Evolutionary conservation across 2,888 invertebrate species (phyloP), one percentile per base, ranked within the genome.

Genomic region (Ectemnius cavifrons): DNA sequence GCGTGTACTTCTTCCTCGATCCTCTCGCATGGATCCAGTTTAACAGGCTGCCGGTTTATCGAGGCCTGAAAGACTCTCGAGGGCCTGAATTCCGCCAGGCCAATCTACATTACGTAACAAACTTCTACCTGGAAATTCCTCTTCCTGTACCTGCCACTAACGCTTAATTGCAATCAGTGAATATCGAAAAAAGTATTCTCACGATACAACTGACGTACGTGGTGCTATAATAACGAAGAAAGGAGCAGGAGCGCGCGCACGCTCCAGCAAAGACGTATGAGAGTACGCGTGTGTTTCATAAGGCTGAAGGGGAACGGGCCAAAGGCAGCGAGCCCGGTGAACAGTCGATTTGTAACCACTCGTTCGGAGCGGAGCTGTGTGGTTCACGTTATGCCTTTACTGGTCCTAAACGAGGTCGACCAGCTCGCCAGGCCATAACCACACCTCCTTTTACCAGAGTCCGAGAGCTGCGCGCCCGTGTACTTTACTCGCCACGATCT

Each of bases 401-500:
- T 86, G 86, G 88, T 89, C 89, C 87, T 86, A 89, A 89, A 89
- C 88, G 89, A 89, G 89, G 89, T 89, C 89, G 87, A 86, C 88
- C 87, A 74, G 87, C 86, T 87, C 37, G 37, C 37, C 77, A 83
- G 82, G 75, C 79, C 81, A 76, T 78, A 83, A 85, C 87, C 87
- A 86, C 88, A 86, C 88, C 88, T 88, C 85, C 85, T 86, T 84
- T 84, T 86, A 83, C 85, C 81, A 80, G 79, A 78, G 77, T 63
- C 52, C 16, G 52, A 16, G 16, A 52, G 52, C 52, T 5, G 16
- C 67, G 57, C 65, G 66, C 65, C 45, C 64, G 75, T 69, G 71
- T 64, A 71, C 82, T 73, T 78, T 77, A 79, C 79, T 74, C 75
- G 37, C 37, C 65, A 75, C 70, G 77, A 75, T 73, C 76, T 60